A percentile compares a stretch with the other conserved stretches of the same genome.
These are phyloP conservation scores for Mamestra configurata DNA, from an alignment of 1,140 invertebrate species.

Conservation along the genomic window DNA sequence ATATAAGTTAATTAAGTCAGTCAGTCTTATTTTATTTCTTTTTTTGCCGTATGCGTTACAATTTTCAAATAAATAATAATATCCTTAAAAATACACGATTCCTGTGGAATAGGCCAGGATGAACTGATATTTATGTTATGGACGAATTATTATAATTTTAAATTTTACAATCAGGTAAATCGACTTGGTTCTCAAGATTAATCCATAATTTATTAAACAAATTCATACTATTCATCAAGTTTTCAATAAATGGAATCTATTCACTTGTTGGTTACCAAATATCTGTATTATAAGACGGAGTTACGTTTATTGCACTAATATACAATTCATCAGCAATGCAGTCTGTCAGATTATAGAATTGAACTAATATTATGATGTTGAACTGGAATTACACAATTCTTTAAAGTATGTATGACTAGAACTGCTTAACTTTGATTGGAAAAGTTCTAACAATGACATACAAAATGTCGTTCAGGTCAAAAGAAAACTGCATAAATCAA, in stretches of 20 bases:
- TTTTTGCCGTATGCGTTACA: too few relatives aligned
- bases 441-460: not conserved
- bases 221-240: not conserved
- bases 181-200: not conserved
- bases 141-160: too few relatives aligned
- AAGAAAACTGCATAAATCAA: not conserved
- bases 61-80: too few relatives aligned
- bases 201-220: slow-evolving; percentile 10
- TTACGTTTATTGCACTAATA: slow-evolving; percentile 2
- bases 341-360: not conserved
- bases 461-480: slow-evolving; percentile 4
- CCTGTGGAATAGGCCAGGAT: too few relatives aligned
- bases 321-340: not conserved
- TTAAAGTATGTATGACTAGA: too few relatives aligned
- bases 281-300: not conserved
- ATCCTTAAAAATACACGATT: too few relatives aligned
- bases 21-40: too few relatives aligned
- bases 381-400: not conserved
- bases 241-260: not conserved
- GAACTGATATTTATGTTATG: too few relatives aligned
- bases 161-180: not conserved
- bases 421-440: too few relatives aligned
- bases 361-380: not conserved
- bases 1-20: too few relatives aligned
- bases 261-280: not conserved